Base-by-base conservation (phyloP, 2,888 invertebrate genomes). In the Eupithecia vulgata region DNA sequence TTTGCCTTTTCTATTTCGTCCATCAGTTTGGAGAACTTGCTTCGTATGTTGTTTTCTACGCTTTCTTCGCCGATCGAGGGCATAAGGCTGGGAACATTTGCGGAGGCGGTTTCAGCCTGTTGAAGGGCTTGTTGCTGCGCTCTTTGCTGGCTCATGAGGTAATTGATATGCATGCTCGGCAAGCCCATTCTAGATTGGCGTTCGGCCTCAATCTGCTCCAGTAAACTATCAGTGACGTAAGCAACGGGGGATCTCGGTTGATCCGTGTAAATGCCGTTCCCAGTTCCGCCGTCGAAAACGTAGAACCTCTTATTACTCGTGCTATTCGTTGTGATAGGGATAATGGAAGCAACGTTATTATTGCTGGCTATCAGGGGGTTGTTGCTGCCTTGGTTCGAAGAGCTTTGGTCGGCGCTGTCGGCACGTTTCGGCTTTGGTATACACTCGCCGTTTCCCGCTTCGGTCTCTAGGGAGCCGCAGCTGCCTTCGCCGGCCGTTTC, bases 1-100 rank as follows among this genome's bases (percentile, higher is more conserved):
- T 92, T 95, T 0, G 93, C 88, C 68, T 95, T 95, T 64, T 95
- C 95, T 15, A 95, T 89, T 37, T 95, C 95, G 71, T 95, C 95
- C 79, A 95, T 91, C 48, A 95, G 88, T 81, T 95, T 95, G 0
- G 91, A 89, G 78, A 96, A 95, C 76, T 95, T 94, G 81, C 93
- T 96, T 68, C 95, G 92, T 10, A 95, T 83, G 73, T 94, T 95
- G 35, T 94, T 85, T 74, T 95, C 95, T 25, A 95, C 90, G 67
- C 95, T 95, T 35, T 95, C 94, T 76, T 96, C 96, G 15, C 95
- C 95, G 76, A 95, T 94, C 0, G 95, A 93, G 13, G 94, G 93
- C 82, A 95, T 95, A 7, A 95, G 83, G 67, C 90, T 91, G 0
- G 95, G 91, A 71, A 92, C 86, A 76, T 88, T 90, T 17, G 84